Base-by-base conservation (phyloP, 2,797 vertebrate genomes). In the Melanogrammus aeglefinus region DNA sequence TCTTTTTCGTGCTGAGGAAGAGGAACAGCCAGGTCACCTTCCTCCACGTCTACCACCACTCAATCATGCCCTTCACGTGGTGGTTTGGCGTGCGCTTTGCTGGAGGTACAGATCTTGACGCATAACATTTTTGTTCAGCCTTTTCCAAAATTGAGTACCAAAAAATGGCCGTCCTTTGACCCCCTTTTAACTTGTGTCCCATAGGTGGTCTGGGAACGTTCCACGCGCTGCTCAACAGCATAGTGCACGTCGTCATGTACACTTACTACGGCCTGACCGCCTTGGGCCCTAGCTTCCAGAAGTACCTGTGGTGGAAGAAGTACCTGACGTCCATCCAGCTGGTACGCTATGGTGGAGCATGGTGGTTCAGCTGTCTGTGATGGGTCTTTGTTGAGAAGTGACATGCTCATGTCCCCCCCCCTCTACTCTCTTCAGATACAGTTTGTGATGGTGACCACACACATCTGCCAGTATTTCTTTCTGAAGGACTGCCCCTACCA, bases 41-140 rank as follows among this genome's bases (percentile, higher is more conserved):
- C 88, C 96, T 99, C 83, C 98, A 99, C 74, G 97, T 99, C 80
- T 98, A 95, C 88, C 98, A 99, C 93, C 98, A 99, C 89, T 96
- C 97, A 38, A 97, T 99, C 89, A 99, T 99, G 98, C 96, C 98
- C 1, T 99, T 96, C 92, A 99, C 98, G 84, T 99, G 98, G 98
- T 99, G 98, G 98, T 99, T 99, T 89, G 98, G 98, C 78, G 97
- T 99, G 84, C 96, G 96, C 85, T 99, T 99, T 93, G 90, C 97
- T 89, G 3, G 95, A 96, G 98, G 98, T 99, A 96, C 1, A 27
- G 16, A 4, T 10, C 1, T 72, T 72, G 18, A 72, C 16, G 21
- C 4, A 18, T 33, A n/a, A 2, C 0, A 70, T 7, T 29, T 27
- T 70, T 9, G 8, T 10, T 10, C 12, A 10, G 27, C 24, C 5